Evolutionary conservation across 2,888 invertebrate species (phyloP).

Genomic region (Drosophila mettleri): DNA sequence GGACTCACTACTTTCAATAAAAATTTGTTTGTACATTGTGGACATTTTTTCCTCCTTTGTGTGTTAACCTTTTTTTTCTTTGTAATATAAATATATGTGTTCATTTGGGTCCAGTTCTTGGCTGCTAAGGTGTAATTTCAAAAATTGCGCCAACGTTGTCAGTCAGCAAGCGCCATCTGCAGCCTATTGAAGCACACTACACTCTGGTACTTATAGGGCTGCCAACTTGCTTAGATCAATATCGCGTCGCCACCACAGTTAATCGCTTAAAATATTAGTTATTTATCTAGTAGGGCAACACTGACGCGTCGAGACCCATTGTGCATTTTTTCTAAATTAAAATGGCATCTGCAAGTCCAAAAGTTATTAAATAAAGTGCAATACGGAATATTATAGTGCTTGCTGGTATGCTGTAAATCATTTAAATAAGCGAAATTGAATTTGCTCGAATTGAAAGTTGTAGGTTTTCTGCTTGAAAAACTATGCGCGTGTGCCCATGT

Average conservation of each 20-base stretch:
- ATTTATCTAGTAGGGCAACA: constrained; percentile 41
- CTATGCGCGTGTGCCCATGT: constrained; percentile 46
- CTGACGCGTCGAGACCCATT: constrained; percentile 50
- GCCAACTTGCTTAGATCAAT: neutral
- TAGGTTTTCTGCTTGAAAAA: constrained; percentile 42
- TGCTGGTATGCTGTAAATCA: constrained; percentile 24
- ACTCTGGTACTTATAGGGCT: neutral
- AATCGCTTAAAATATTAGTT: constrained; percentile 15
- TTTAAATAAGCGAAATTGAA: constrained; percentile 5
- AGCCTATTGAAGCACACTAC: constrained; percentile 16
- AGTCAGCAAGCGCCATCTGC: constrained; percentile 3
- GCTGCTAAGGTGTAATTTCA: neutral
- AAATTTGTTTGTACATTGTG: constrained; percentile 65
- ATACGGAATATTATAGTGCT: constrained; percentile 14
- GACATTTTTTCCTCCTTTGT: constrained; percentile 35
- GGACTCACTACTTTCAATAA: constrained; percentile 81
- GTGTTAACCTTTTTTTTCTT: constrained; percentile 24
- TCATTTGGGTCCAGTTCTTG: neutral
- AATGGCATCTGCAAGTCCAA: constrained; percentile 44
- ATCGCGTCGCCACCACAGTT: constrained; percentile 18
- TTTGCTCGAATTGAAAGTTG: constrained; percentile 19
- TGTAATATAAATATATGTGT: constrained; percentile 45
- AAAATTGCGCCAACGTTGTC: constrained; percentile 13
- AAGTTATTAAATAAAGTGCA: constrained; percentile 47
- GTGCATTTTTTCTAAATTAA: constrained; percentile 64